phyloP scores from a whole-genome alignment of 2,888 invertebrate species.

The Spatulosminthurus flaviceps region DNA sequence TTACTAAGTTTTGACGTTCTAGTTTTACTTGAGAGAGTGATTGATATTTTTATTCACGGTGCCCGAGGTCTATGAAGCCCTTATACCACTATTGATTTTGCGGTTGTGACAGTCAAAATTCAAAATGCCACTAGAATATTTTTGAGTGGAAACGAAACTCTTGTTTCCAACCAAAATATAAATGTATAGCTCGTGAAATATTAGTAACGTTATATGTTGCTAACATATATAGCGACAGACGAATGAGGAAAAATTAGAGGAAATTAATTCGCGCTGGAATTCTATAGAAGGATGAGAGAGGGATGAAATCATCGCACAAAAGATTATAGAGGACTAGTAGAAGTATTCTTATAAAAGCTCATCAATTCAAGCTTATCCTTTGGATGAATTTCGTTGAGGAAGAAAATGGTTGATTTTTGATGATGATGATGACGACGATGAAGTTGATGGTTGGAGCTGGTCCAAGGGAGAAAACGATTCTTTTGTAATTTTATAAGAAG shows the following conservation, averaged over 20 bases:
- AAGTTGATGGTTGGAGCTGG: conserved; percentile 9
- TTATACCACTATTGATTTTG: not conserved
- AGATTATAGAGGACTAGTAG: not conserved
- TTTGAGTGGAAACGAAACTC: no score
- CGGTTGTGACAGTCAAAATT: not conserved
- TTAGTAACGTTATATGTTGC: no score
- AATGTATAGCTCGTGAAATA: no score
- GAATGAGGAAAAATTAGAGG: not conserved
- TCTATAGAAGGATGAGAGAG: not conserved
- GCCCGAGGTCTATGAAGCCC: not conserved
- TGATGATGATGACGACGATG: conserved; percentile 6
- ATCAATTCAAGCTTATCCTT: not conserved
- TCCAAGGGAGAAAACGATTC: conserved; percentile 8
- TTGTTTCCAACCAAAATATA: no score
- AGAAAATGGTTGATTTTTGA: not conserved
- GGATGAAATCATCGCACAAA: not conserved
- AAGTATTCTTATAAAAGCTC: not conserved
- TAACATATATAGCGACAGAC: not conserved
- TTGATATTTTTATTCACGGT: not conserved
- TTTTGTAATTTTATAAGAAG: conserved; percentile 27
- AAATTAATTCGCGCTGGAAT: not conserved
- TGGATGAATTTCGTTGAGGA: not conserved
- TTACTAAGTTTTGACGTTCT: not conserved
- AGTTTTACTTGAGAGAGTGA: not conserved
- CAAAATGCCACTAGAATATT: not conserved